Evolutionary conservation across 2,113 vertebrate genomes (phyloP), one percentile per base, ranked within the genome.

Genomic region (Melospiza georgiana): DNA sequence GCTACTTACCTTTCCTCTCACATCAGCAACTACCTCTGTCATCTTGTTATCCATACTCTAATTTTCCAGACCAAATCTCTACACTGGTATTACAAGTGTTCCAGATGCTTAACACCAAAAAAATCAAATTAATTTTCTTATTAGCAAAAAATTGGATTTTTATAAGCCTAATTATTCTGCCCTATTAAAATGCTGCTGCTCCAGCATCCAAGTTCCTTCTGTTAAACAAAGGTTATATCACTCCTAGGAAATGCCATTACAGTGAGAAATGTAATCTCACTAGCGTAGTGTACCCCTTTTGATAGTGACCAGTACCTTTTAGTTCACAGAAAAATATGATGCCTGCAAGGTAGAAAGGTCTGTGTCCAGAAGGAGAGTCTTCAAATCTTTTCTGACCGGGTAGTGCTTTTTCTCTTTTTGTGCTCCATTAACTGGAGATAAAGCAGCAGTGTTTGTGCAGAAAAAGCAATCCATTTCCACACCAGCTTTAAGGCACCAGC

Each of bases 151-250:
- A 93, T 28, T 65, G 66, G 65, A 87, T 95, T 97, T 97, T 93
- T 94, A 89, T 96, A 97, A 97, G 92, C 95, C 80, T 95, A 98
- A 94, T 97, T 98, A 96, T 69, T 65, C 46, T 91, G 37, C 61
- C 67, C 30, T 93, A 84, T 96, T 96, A 96, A 94, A 87, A 73
- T 61, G 35, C 59, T 17, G 10, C 69, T 52, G 4, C 12, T 95
- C 61, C 71, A 85, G 19, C 68, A 89, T 46, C 59, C 17, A 63
- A 46, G 8, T 87, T 96, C 51, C 49, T 95, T 89, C 78, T 79
- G n/a, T 84, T 96, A 93, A 94, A 84, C 51, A 93, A 93, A 93
- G 63, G 74, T 49, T 90, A n/a, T 71, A 25, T 77, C 44, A 49
- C 33, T 67, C 46, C 21, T 30, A 57, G 51, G 20, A 76, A 96